Base-by-base conservation (phyloP, 2,888 invertebrate genomes). In the Tromatobia lineatoria region DNA sequence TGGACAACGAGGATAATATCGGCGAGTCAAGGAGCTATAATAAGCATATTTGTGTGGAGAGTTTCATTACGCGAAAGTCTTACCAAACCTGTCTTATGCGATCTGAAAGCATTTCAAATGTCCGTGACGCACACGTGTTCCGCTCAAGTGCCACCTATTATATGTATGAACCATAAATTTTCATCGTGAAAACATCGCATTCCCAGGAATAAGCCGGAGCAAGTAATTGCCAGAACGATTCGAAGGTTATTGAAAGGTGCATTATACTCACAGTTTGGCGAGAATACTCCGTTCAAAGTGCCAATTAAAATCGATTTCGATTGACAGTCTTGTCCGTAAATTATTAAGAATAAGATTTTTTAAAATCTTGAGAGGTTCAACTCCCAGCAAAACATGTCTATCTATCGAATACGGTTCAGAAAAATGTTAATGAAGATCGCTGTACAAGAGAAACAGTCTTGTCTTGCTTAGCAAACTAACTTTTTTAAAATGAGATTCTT, bases 51-150 rank as follows among this genome's bases (percentile, higher is more conserved):
- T 80, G 79, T 29, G 38, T 75, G 50, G 54, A 80, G 67, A 59
- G 67, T 59, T 71, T 71, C 75, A 50, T 83, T 83, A 76, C 76
- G 67, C 38, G 73, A 80, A 76, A 76, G 80, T 76, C 80, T 83
- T 18, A 75, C 73, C 80, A 80, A 83, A 83, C 83, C 83, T 80
- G 83, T 83, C 83, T 59, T 25, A 57, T 38, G 25, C 52, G 34
- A 69, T 80, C 76, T 38, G 29, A 50, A 34, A 76, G 66, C 80
- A 74, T 76, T 80, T 77, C 73, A 23, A 45, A 74, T 38, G 34
- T 64, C 52, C 23, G 52, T 45, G 77, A 73, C 59, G 59, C 77
- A 54, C 59, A 50, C 61, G 38, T 59, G 20, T 52, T 34, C 20
- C 78, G 61, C 78, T 78, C 69, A 25, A 74, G 70, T 69, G 47